Base-by-base conservation (phyloP, 2,113 vertebrate genomes). In the Hippocampus comes region DNA sequence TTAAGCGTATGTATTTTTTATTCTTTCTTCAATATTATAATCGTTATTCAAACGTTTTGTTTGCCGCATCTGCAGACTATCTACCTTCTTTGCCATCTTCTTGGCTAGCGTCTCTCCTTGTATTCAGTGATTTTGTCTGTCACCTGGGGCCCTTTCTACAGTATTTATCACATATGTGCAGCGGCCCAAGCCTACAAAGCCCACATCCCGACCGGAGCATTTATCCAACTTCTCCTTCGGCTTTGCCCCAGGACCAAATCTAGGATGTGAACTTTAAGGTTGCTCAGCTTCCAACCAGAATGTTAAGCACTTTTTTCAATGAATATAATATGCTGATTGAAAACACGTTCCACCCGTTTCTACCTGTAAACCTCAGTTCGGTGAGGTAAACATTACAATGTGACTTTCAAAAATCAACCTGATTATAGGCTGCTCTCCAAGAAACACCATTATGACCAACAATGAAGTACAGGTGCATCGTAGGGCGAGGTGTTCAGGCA, bases 131-230 rank as follows among this genome's bases (percentile, higher is more conserved):
- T 69, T 78, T 72, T 75, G 70, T 68, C 72, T 71, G 70, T 57
- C 72, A 63, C 71, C 14, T 46, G 14, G 55, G 43, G 55, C 68
- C 34, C 64, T 38, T 49, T 23, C 80, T 67, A 34, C 30, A 34
- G 30, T 34, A 72, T 88, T 65, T 66, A 63, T 87, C 78, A 72
- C 64, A 72, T 83, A 80, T 69, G 61, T 38, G 77, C 46, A 74
- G 78, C 43, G 48, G 60, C 68, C 72, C 30, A 63, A 68, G 67
- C 72, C 78, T 49, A 77, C 75, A 73, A 74, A 65, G 72, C 68
- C 67, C 49, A 77, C 66, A 75, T 85, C 76, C 65, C 43, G 72
- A 80, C 79, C 57, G 3, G 79, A 81, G 78, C 73, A 48, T 60
- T 83, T 48, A 43, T 63, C 66, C 61, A 72, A 70, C 38, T 72